Conservation (phyloP, 2,888 invertebrate species). For the Amblyteles armatorius region DNA sequence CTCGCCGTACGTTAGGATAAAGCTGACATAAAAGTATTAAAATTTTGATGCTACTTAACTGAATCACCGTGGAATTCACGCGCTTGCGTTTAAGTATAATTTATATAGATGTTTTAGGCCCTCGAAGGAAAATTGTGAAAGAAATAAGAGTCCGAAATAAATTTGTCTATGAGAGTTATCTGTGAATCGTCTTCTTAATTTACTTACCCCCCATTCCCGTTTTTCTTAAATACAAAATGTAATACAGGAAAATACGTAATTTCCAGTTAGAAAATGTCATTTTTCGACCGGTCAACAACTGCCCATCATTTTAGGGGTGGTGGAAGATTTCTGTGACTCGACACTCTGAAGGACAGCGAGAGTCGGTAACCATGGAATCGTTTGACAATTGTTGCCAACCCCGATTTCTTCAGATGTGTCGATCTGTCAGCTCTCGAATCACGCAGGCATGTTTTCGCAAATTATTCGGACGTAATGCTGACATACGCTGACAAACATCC, state of each 20-base stretch:
- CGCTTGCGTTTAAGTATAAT: slow-evolving; percentile 4
- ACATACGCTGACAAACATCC: slow-evolving; percentile 17
- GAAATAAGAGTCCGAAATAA: slow-evolving; percentile 30
- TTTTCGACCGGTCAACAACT: too few relatives aligned
- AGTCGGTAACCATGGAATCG: slow-evolving; percentile 74
- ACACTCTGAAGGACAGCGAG: neutral
- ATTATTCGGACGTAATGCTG: slow-evolving; percentile 44
- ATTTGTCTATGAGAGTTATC: slow-evolving; percentile 19
- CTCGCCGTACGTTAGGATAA: slow-evolving; percentile 17
- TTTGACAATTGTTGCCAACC: slow-evolving; percentile 73
- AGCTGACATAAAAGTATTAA: slow-evolving; percentile 46
- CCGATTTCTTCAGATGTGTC: slow-evolving; percentile 34
- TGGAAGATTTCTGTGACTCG: neutral
- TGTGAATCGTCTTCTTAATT: neutral
- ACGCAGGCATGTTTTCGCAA: slow-evolving; percentile 4
- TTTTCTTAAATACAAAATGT: neutral
- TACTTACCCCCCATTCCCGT: neutral
- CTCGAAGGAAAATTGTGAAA: slow-evolving; percentile 2
- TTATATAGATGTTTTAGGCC: slow-evolving; percentile 6
- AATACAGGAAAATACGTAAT: too few relatives aligned
- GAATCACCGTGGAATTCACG: neutral
- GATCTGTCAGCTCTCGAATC: slow-evolving; percentile 29
- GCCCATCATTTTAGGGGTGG: too few relatives aligned
- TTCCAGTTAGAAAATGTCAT: neutral
- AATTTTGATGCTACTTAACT: slow-evolving; percentile 34